phyloP scores from a whole-genome alignment of 1,140 invertebrate genomes.

The Cataglyphis hispanica region DNA sequence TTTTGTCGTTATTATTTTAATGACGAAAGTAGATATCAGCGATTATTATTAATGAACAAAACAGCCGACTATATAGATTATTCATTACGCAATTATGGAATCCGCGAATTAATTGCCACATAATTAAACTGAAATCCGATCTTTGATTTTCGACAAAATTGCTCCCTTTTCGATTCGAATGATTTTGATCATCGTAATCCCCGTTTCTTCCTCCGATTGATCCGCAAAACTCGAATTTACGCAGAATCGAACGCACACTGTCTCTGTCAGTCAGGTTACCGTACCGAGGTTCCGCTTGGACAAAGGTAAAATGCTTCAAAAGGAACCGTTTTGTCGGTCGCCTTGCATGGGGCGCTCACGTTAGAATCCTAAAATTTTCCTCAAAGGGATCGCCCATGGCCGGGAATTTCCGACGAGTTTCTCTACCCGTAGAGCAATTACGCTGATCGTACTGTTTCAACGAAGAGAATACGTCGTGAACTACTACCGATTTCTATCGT shows the following conservation, averaged over 20 bases:
- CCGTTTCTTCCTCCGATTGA: conserved; percentile 42
- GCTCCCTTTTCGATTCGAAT: neutral
- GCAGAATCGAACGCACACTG: neutral
- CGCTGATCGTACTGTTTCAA: conserved; percentile 34
- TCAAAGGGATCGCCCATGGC: conserved; percentile 57
- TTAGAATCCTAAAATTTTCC: conserved; percentile 62
- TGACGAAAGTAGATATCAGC: conserved; percentile 66
- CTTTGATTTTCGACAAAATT: neutral
- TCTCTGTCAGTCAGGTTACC: neutral
- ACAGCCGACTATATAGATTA: conserved; percentile 4
- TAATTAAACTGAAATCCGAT: conserved; percentile 3
- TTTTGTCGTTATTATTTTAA: conserved; percentile 69
- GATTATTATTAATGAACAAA: conserved; percentile 54
- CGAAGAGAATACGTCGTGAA: conserved; percentile 15
- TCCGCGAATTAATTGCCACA: conserved; percentile 44
- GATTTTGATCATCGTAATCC: conserved; percentile 33
- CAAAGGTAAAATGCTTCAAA: conserved; percentile 67
- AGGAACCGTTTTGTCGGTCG: conserved; percentile 61
- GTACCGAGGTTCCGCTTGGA: conserved; percentile 9
- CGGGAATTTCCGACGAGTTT: conserved; percentile 48
- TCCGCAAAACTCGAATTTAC: no score
- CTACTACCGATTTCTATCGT: neutral
- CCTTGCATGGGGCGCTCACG: conserved; percentile 29
- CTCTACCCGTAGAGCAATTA: conserved; percentile 56
- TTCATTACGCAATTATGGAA: conserved; percentile 42